Conservation (phyloP, 2,113 vertebrate species). For the Gorilla gorilla region DNA sequence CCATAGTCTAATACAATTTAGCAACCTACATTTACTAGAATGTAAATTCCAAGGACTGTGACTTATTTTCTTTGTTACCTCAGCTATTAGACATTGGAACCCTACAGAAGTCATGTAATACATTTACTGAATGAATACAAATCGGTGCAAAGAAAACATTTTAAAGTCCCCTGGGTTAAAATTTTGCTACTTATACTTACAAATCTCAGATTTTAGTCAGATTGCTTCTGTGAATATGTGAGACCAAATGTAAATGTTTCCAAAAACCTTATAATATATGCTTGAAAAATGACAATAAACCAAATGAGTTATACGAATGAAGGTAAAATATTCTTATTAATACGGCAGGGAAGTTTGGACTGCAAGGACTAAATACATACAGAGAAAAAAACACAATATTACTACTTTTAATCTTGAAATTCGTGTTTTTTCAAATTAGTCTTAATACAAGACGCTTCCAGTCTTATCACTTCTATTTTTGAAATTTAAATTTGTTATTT, state of each 20-base stretch:
- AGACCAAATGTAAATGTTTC: constrained; percentile 33
- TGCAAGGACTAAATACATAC: not conserved
- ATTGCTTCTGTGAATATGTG: not conserved
- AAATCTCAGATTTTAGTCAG: constrained; percentile 51
- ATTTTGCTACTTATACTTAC: constrained; percentile 24
- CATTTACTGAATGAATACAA: not conserved
- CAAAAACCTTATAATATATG: constrained; percentile 34
- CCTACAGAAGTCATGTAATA: not conserved
- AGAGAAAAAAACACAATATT: constrained; percentile 24
- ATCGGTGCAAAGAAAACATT: not conserved
- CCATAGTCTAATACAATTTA: fast-evolving
- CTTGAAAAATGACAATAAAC: constrained; percentile 49
- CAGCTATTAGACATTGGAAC: not conserved
- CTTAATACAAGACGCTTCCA: constrained; percentile 49
- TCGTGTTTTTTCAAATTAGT: constrained; percentile 48
- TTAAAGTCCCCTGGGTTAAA: not conserved
- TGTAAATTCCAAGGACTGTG: not conserved
- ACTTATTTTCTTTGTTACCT: not conserved
- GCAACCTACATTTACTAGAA: not conserved
- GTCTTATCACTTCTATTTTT: not conserved
- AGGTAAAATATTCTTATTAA: constrained; percentile 36
- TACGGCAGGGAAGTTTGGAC: not conserved
- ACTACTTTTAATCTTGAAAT: constrained; percentile 31
- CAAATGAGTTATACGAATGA: constrained; percentile 22
- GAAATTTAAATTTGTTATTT: constrained; percentile 60